phyloP scores from a whole-genome alignment of 2,113 vertebrate species.

The Fukomys damarensis region DNA sequence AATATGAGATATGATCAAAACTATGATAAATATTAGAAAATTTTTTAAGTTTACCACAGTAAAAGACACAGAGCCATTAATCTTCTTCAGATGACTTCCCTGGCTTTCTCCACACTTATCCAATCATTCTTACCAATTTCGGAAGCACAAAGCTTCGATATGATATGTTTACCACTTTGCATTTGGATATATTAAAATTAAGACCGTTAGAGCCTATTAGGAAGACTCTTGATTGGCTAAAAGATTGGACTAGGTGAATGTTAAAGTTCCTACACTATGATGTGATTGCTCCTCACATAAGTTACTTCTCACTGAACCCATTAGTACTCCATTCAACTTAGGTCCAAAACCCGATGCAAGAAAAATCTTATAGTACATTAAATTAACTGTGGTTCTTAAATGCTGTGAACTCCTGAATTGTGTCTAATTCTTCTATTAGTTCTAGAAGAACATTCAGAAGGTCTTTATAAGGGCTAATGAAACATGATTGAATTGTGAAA shows the following conservation, averaged over 20 bases:
- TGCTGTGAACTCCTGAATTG: background rate
- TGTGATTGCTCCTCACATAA: background rate
- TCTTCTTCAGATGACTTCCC: background rate
- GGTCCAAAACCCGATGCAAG: background rate
- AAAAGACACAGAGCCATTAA: background rate
- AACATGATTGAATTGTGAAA: background rate
- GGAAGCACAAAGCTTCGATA: background rate
- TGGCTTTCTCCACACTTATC: background rate
- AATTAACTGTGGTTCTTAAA: background rate
- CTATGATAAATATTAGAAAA: background rate
- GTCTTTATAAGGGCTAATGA: background rate
- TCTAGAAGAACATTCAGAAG: background rate
- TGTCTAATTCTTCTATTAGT: slow-evolving; percentile 34
- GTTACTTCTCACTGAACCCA: background rate
- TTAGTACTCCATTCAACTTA: background rate
- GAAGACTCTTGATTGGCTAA: background rate
- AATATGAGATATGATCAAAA: background rate
- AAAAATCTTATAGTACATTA: background rate
- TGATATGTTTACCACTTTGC: background rate
- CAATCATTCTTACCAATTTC: background rate
- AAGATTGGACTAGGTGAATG: background rate
- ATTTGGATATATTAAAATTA: slow-evolving; percentile 18
- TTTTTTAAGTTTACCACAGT: background rate
- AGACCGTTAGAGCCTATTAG: background rate
- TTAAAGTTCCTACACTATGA: background rate